A percentile compares a stretch with the other conserved stretches of the same genome.
phyloP scores from a whole-genome alignment of 2,888 invertebrate genomes.

The Aplocera efformata region DNA sequence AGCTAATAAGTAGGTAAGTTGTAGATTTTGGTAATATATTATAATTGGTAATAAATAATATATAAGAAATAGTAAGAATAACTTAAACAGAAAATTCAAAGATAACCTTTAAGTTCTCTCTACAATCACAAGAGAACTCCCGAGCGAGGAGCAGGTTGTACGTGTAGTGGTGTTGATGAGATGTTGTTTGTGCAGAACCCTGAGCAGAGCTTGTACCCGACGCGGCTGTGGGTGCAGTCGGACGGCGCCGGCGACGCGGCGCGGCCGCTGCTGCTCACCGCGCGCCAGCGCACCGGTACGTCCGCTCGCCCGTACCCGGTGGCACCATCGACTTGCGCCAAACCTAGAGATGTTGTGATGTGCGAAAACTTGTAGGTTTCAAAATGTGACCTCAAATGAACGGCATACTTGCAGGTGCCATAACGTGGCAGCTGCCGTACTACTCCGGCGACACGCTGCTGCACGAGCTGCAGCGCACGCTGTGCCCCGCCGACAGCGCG shows the following conservation, averaged over 20 bases:
- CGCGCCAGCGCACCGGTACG: conserved; percentile 54
- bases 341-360: background rate
- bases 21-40: no score
- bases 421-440: conserved; percentile 71
- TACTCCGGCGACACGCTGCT: conserved; percentile 33
- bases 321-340: no score
- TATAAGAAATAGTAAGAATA: no score
- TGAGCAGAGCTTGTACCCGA: conserved; percentile 43
- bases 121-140: no score
- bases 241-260: conserved; percentile 50
- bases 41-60: no score
- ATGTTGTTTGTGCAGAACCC: conserved; percentile 20
- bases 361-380: background rate
- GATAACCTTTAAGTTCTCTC: no score
- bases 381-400: no score
- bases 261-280: conserved; percentile 63
- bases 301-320: no score
- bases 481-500: conserved; percentile 53
- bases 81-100: no score
- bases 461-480: conserved; percentile 58
- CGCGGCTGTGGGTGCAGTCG: conserved; percentile 46
- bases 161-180: background rate
- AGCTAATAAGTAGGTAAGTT: no score
- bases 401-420: conserved; percentile 56
- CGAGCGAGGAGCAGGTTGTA: no score